phyloP scores from a whole-genome alignment of 2,797 vertebrate species.

The Trematomus bernacchii region DNA sequence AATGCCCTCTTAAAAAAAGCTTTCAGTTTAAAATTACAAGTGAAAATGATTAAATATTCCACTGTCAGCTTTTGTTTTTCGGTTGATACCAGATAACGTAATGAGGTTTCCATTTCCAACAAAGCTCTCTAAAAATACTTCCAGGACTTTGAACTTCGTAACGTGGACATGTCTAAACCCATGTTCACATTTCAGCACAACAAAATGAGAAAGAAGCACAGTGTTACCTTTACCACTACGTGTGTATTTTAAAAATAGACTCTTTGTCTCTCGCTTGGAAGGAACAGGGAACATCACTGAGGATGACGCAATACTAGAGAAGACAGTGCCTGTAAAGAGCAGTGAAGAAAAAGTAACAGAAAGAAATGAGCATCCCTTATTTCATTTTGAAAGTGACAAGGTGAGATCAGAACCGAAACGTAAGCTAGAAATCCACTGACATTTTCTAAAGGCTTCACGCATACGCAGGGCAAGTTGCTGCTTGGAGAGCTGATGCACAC shows the following conservation, averaged over 20 bases:
- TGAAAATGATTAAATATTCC: not conserved
- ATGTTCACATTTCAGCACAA: not conserved
- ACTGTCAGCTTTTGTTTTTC: not conserved
- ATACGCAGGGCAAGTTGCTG: not conserved
- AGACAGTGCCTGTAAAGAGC: constrained; percentile 24
- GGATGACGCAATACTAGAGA: not conserved
- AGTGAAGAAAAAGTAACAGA: constrained; percentile 46
- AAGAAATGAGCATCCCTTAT: constrained; percentile 38
- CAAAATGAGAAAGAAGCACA: not conserved
- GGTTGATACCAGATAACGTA: not conserved
- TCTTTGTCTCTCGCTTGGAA: not conserved
- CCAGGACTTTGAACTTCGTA: not conserved
- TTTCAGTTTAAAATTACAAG: not conserved
- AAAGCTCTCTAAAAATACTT: not conserved
- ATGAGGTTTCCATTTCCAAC: not conserved
- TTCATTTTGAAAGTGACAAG: constrained; percentile 33
- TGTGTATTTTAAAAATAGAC: not conserved
- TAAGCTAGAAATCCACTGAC: constrained; percentile 48
- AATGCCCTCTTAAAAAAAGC: not conserved
- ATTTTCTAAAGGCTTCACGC: constrained; percentile 30
- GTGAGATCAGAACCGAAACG: constrained; percentile 24
- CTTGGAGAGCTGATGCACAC: not conserved
- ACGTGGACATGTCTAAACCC: not conserved
- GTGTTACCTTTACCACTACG: not conserved
- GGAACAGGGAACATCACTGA: not conserved